Evolutionary conservation across 1,140 invertebrate species (phyloP).

Genomic region (Papilio machaon): DNA sequence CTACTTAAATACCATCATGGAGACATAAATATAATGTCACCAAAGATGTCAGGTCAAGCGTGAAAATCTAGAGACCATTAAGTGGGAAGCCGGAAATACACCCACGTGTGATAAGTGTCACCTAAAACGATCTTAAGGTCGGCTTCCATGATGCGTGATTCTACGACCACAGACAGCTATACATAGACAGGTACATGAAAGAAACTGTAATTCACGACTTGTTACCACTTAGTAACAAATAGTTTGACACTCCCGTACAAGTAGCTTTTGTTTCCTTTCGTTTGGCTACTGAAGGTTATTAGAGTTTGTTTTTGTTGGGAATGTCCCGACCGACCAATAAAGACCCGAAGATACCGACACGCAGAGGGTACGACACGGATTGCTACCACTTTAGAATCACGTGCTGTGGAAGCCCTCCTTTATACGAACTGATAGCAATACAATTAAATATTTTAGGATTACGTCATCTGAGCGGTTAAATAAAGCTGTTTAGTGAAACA

Average conservation of each 20-base stretch:
- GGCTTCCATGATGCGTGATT: background rate
- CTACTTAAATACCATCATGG: constrained; percentile 2
- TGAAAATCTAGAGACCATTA: constrained; percentile 32
- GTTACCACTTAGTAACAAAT: too few relatives aligned
- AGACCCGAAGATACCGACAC: too few relatives aligned
- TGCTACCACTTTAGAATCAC: background rate
- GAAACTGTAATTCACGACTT: too few relatives aligned
- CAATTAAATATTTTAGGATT: constrained; percentile 21
- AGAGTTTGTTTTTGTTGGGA: too few relatives aligned
- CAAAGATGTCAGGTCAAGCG: constrained; percentile 23
- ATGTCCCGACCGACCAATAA: too few relatives aligned
- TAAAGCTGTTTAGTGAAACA: constrained; percentile 14
- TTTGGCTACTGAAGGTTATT: too few relatives aligned
- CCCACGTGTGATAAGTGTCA: constrained; percentile 30
- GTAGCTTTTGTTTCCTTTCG: too few relatives aligned
- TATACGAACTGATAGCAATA: background rate
- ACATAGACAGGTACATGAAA: background rate
- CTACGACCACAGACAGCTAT: background rate
- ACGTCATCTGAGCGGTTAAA: constrained; percentile 20
- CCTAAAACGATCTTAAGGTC: background rate
- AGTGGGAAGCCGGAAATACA: constrained; percentile 27
- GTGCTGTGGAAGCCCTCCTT: background rate
- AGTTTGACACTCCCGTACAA: too few relatives aligned
- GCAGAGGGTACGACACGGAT: too few relatives aligned
- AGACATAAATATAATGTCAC: constrained; percentile 13